Percentiles rank a stretch among this genome's conserved stretches.
phyloP scores from a whole-genome alignment of 2,888 invertebrate species.

The Drosophila falleni region DNA sequence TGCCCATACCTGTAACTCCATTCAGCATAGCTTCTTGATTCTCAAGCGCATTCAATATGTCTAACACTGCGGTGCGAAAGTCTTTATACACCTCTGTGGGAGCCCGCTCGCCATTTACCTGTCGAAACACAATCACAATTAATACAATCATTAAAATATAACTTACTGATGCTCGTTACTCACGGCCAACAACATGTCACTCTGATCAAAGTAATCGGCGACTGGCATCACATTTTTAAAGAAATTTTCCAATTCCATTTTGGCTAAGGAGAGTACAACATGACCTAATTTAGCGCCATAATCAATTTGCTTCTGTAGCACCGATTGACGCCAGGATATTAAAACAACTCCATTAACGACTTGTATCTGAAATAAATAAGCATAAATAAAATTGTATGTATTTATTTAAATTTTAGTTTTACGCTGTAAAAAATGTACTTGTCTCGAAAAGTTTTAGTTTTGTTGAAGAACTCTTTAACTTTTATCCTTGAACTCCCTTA shows the following conservation, averaged over 20 bases:
- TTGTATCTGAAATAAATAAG: conserved; percentile 89
- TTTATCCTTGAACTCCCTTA: conserved; percentile 10
- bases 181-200: conserved; percentile 91
- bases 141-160: background rate
- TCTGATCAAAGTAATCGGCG: conserved; percentile 95
- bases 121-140: background rate
- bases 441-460: background rate
- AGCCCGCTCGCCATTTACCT: conserved; percentile 95
- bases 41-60: conserved; percentile 90
- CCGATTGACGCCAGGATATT: conserved; percentile 94
- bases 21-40: conserved; percentile 88
- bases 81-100: conserved; percentile 95
- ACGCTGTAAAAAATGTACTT: too few species aligned
- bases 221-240: conserved; percentile 95
- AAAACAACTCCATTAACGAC: conserved; percentile 94
- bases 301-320: conserved; percentile 95
- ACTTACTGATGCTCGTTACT: conserved; percentile 38
- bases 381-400: too few species aligned
- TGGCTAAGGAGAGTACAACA: conserved; percentile 91
- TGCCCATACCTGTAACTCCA: conserved; percentile 88
- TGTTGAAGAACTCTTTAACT: background rate
- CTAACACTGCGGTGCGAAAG: conserved; percentile 91
- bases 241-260: conserved; percentile 95
- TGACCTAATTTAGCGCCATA: conserved; percentile 95
- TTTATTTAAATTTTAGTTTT: too few species aligned